A percentile compares a stretch with the other conserved stretches of the same genome.
Conservation (phyloP, 2,113 vertebrate species). For the Perca fluviatilis region DNA sequence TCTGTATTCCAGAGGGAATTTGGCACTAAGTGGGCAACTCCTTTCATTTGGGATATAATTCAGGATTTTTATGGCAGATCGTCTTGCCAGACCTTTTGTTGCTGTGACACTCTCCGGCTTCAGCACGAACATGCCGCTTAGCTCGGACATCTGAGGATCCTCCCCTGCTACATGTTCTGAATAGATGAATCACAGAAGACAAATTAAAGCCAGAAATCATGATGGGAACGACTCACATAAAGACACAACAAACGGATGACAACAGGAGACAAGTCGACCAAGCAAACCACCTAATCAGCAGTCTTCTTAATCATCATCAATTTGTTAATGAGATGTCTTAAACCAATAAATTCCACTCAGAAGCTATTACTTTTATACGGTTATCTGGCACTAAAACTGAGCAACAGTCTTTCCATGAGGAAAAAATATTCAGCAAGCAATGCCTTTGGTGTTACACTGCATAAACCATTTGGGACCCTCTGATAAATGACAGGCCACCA, state of each 20-base stretch:
- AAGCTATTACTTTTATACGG: not conserved
- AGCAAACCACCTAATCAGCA: constrained; percentile 60
- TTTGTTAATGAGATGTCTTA: not conserved
- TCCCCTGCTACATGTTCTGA: constrained; percentile 73
- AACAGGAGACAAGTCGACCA: constrained; percentile 45
- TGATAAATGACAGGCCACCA: constrained; percentile 42
- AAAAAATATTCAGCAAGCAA: constrained; percentile 4
- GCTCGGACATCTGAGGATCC: constrained; percentile 73
- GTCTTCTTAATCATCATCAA: not conserved
- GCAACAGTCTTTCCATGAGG: constrained; percentile 24
- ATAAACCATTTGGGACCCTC: constrained; percentile 48
- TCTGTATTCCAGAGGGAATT: constrained; percentile 1
- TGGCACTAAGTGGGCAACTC: not conserved
- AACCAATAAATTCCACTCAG: constrained; percentile 14
- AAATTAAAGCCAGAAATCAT: constrained; percentile 28
- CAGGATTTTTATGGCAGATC: constrained; percentile 18
- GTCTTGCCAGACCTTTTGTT: constrained; percentile 78
- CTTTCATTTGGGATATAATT: constrained; percentile 17
- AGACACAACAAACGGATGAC: constrained; percentile 13
- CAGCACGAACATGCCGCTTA: constrained; percentile 84
- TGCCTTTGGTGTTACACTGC: constrained; percentile 30
- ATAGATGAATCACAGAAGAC: constrained; percentile 25
- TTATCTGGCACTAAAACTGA: constrained; percentile 26
- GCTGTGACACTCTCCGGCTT: constrained; percentile 82
- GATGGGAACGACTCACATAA: not conserved